Percentiles rank a stretch among this genome's conserved stretches.
Evolutionary conservation across 2,113 vertebrate genomes (phyloP).

Genomic region (Muntiacus reevesi): DNA sequence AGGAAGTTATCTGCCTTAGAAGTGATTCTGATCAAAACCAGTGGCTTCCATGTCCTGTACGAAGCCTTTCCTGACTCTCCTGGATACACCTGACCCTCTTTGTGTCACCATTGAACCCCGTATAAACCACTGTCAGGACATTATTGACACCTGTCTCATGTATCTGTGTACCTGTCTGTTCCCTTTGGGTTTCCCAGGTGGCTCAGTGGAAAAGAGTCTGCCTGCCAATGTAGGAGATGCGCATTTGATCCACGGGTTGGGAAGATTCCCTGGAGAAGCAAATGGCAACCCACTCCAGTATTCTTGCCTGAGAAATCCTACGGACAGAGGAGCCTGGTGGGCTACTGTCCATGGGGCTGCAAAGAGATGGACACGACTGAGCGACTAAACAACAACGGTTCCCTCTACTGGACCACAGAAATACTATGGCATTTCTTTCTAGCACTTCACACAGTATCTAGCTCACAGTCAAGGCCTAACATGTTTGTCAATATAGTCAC

Average conservation of each 20-base stretch:
- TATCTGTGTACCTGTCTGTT: background rate
- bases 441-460: background rate
- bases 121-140: background rate
- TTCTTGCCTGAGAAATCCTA: background rate
- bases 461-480: background rate
- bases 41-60: background rate
- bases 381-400: background rate
- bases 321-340: background rate
- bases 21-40: background rate
- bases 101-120: too few species aligned
- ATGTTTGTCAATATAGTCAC: background rate
- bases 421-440: background rate
- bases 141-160: background rate
- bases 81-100: background rate
- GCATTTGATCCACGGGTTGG: background rate
- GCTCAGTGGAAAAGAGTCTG: background rate
- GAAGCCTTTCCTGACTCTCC: background rate
- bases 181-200: background rate
- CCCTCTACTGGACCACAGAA: background rate
- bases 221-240: background rate
- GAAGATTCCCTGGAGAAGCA: background rate
- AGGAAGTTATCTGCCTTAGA: background rate
- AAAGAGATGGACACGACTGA: background rate
- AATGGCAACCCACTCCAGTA: background rate
- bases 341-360: background rate